phyloP scores from a whole-genome alignment of 2,888 invertebrate genomes.

The Pheosia gnoma region DNA sequence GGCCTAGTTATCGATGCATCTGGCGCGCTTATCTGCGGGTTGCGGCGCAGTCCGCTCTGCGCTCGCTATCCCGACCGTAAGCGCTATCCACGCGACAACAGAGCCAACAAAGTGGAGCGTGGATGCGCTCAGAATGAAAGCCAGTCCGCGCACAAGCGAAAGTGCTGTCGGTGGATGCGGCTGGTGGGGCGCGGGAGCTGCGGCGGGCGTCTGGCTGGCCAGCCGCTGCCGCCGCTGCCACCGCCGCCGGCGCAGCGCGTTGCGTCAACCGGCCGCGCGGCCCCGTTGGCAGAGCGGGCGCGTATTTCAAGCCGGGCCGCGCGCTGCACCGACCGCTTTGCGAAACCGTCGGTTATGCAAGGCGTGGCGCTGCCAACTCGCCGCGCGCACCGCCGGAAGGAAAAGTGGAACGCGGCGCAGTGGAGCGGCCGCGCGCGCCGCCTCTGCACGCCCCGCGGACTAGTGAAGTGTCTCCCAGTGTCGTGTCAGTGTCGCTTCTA shows the following conservation, averaged over 20 bases:
- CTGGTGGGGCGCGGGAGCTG: constrained; percentile 53
- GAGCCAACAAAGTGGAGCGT: constrained; percentile 49
- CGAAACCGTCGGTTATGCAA: constrained; percentile 83
- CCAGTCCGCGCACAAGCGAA: constrained; percentile 68
- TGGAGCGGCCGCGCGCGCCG: constrained; percentile 79
- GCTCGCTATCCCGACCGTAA: constrained; percentile 37
- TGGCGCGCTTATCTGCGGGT: constrained; percentile 63
- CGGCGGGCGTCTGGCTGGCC: constrained; percentile 24
- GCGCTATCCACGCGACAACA: constrained; percentile 26
- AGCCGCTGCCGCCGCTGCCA: constrained; percentile 31
- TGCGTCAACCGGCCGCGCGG: constrained; percentile 67
- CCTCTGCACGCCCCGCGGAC: constrained; percentile 74
- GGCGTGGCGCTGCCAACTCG: constrained; percentile 82
- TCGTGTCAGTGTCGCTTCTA: constrained; percentile 81
- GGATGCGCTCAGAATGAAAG: constrained; percentile 69
- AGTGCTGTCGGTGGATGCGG: constrained; percentile 68
- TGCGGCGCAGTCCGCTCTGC: constrained; percentile 30
- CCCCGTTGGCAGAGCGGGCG: constrained; percentile 70
- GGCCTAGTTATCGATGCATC: constrained; percentile 76
- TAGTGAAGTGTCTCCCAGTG: constrained; percentile 78
- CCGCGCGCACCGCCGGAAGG: constrained; percentile 79
- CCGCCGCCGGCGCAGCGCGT: constrained; percentile 43
- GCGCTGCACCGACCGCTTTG: constrained; percentile 80
- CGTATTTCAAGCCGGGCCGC: constrained; percentile 78
- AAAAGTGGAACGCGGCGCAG: constrained; percentile 83